Evolutionary conservation across 2,888 invertebrate genomes (phyloP), one percentile per base, ranked within the genome.

Genomic region (Drosophila emarginata): DNA sequence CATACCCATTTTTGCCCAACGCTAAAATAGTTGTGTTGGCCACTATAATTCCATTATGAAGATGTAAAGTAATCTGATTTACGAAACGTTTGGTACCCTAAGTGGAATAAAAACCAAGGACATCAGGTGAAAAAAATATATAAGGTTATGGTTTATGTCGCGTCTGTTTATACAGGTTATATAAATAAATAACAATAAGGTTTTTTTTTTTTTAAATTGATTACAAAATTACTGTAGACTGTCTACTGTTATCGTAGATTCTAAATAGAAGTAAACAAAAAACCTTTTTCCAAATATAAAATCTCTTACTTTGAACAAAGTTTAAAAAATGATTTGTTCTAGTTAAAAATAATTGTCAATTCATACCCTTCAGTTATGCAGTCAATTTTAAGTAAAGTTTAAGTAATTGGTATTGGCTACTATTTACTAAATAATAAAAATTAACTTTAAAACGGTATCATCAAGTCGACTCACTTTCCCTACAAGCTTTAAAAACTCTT

Each of bases 31-130:
- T 45, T 45, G 2, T 80, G 84, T 57, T 77, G 74, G 67, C 64
- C 86, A 79, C 79, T 77, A 78, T 84, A 84, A 84, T 85, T 84
- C 78, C 80, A 86, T 85, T 85, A 85, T 81, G 79, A 74, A 68
- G 74, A 74, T 76, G 74, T 81, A 78, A 78, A 79, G 84, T 79
- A 79, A 86, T 83, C 83, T 80, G 77, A 79, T 79, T 75, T 74
- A 67, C 62, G 70, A 67, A 45, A 45, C 45, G 21, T 78, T 72
- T 50, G 32, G 50, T 50, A 3, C 28, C 40, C 61, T 9, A 32
- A 18, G 32, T 15, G 32, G 11, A 53, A 32, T 18, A 0, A 32
- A 18, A 53, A 53, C 32, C 28, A 18, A 18, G 32, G 15, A 32
- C 12, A 28, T 32, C 15, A 18, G 11, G 14, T 4, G 12, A 6